Conservation (phyloP, 2,888 invertebrate genomes). For the Tiliacea citrago region DNA sequence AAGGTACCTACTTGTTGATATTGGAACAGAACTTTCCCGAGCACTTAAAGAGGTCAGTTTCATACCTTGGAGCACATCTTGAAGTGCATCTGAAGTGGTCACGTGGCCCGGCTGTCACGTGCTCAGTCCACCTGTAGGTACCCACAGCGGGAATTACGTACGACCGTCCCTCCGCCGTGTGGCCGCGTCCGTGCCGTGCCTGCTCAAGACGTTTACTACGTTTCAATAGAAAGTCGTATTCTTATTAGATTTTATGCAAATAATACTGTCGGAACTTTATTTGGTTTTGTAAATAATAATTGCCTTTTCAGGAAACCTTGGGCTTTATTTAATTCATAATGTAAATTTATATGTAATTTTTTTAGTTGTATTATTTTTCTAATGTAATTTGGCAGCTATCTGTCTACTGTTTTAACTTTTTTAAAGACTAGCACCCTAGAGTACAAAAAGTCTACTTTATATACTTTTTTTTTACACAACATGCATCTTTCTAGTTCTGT, state of each 20-base stretch:
- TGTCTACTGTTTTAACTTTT: too few relatives aligned
- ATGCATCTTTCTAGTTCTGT: too few relatives aligned
- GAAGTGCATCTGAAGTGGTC: conserved; percentile 66
- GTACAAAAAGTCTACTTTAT: too few relatives aligned
- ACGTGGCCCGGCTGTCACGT: conserved; percentile 62
- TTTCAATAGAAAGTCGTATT: conserved; percentile 45
- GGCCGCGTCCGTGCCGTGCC: conserved; percentile 11
- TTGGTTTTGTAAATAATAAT: conserved; percentile 2
- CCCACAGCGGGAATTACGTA: conserved; percentile 29
- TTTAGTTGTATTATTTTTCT: too few relatives aligned
- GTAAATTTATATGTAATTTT: too few relatives aligned
- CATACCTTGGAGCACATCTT: conserved; percentile 40
- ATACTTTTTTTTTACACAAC: too few relatives aligned
- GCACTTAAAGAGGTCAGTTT: conserved; percentile 49
- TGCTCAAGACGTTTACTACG: conserved; percentile 58
- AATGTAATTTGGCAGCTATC: too few relatives aligned
- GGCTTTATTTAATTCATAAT: neutral
- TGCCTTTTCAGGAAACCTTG: neutral
- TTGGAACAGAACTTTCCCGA: conserved; percentile 49
- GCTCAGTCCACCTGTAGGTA: conserved; percentile 41
- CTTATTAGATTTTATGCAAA: conserved; percentile 48
- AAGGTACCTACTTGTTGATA: conserved; percentile 17
- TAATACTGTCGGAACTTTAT: conserved; percentile 12
- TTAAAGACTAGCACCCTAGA: too few relatives aligned
- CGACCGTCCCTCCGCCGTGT: conserved; percentile 1